phyloP scores from a whole-genome alignment of 2,888 invertebrate genomes.

The Eupeodes latifasciatus region DNA sequence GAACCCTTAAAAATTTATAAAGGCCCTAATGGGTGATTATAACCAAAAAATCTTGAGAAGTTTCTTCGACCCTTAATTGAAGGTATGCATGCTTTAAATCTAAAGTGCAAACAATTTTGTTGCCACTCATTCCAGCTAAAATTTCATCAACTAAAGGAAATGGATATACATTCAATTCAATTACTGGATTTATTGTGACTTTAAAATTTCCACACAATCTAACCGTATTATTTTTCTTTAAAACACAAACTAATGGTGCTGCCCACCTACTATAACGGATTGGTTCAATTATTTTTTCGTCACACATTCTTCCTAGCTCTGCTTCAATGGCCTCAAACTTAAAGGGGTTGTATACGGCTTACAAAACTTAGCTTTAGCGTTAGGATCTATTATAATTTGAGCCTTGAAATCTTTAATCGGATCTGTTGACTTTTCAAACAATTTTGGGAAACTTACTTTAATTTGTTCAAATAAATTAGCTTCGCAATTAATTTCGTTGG shows the following conservation, averaged over 20 bases:
- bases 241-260: background rate
- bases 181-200: conserved; percentile 56
- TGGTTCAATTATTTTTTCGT: conserved; percentile 55
- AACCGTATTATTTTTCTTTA: conserved; percentile 56
- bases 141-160: background rate
- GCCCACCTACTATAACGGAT: conserved; percentile 56
- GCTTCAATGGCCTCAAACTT: conserved; percentile 48
- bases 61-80: background rate
- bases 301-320: conserved; percentile 44
- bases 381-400: conserved; percentile 22
- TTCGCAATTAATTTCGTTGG: conserved; percentile 12
- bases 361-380: conserved; percentile 60
- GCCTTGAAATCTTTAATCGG: conserved; percentile 8
- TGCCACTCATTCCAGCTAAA: conserved; percentile 9
- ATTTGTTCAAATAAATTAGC: conserved; percentile 4
- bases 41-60: background rate
- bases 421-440: background rate
- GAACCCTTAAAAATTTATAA: conserved; percentile 22
- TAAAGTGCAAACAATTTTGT: conserved; percentile 8
- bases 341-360: conserved; percentile 49
- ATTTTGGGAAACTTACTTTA: conserved; percentile 23
- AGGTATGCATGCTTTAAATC: conserved; percentile 28
- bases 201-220: conserved; percentile 66
- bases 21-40: conserved; percentile 13
- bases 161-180: conserved; percentile 54